phyloP scores from a whole-genome alignment of 1,140 invertebrate species.

The Papilio dardanus region DNA sequence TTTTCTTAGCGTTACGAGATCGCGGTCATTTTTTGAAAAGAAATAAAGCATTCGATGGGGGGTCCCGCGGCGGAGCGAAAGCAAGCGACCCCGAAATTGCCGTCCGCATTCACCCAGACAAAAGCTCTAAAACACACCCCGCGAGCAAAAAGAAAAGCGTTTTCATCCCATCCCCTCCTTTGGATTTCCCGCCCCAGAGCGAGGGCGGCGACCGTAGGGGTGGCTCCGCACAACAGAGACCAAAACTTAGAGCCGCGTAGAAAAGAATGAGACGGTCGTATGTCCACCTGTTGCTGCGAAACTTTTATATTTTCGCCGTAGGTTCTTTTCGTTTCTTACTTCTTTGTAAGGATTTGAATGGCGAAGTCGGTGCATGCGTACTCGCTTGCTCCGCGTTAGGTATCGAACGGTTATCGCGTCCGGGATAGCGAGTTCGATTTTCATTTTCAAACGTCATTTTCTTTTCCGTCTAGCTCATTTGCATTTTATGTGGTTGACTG shows the following conservation, averaged over 20 bases:
- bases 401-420: constrained; percentile 70
- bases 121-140: constrained; percentile 77
- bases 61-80: constrained; percentile 66
- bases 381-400: constrained; percentile 54
- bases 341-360: constrained; percentile 70
- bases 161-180: constrained; percentile 77
- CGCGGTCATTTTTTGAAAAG: constrained; percentile 58
- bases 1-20: constrained; percentile 39
- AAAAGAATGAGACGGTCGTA: constrained; percentile 80
- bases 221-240: constrained; percentile 74
- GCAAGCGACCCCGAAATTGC: constrained; percentile 80
- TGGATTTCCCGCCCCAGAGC: constrained; percentile 76
- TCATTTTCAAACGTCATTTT: constrained; percentile 60
- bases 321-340: constrained; percentile 75
- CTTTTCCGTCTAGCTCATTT: constrained; percentile 28
- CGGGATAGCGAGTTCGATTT: constrained; percentile 58
- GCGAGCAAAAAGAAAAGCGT: constrained; percentile 80
- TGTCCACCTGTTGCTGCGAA: constrained; percentile 79
- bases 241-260: constrained; percentile 68
- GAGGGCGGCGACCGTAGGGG: constrained; percentile 76
- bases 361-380: constrained; percentile 71
- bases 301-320: constrained; percentile 74
- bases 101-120: constrained; percentile 80
- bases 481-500: constrained; percentile 24
- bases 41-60: constrained; percentile 63